Evolutionary conservation across 1,140 invertebrate genomes (phyloP), one percentile per base, ranked within the genome.

Genomic region (Camponotus pennsylvanicus): DNA sequence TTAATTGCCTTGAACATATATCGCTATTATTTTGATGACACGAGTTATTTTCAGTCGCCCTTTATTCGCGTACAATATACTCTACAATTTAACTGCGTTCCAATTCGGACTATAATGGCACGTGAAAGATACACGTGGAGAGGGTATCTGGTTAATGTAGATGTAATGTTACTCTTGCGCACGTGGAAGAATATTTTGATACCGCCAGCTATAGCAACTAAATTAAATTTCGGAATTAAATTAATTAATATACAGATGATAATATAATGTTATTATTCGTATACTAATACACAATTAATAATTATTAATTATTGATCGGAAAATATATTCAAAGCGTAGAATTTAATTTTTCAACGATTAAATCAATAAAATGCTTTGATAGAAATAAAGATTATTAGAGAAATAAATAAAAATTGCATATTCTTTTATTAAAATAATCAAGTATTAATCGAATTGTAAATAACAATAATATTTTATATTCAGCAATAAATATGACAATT

Each of bases 111-210:
- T 37, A 82, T 34, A 59, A 66, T 32, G 69, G 69, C 69, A 83
- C 79, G 79, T 75, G 79, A 83, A 83, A 83, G 79, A 75, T 61
- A 75, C 79, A 83, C 55, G 79, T 83, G 79, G 40, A 61, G 15
- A 37, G 18, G 11, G 18, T 34, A 21, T 49, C 49, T n/a, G 57
- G 49, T 32, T 59, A 57, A 70, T 82, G 37, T 32, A 32, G 27
- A 82, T 45, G 67, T 15, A 73, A 73, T 40, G 27, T 70, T 52
- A 63, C 52, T 8, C 49, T 59, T n/a, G n/a, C 11, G 52, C 69
- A 71, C 32, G 69, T 75, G 55, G 40, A 83, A 70, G 49, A 27
- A 75, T 83, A 73, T 75, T 82, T 61, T 8, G 69, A 49, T 45
- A 40, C 13, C 69, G 40, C 0, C 18, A 59, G 32, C 13, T 75